Evolutionary conservation across 2,113 vertebrate genomes (phyloP).

Genomic region (Alectura lathami): DNA sequence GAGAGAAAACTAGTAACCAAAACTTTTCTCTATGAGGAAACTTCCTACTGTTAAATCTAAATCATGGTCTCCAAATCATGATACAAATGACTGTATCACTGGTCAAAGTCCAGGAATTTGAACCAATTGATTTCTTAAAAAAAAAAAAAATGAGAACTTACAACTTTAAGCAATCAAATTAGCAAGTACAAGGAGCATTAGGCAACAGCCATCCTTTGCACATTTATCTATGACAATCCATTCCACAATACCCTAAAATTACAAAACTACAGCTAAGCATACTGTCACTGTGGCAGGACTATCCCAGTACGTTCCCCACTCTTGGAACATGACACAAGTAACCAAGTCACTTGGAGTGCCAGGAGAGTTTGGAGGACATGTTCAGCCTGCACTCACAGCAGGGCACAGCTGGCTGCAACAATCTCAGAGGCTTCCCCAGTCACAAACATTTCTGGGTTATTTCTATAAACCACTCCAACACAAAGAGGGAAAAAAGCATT

Average conservation of each 20-base stretch:
- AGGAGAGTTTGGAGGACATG: background rate
- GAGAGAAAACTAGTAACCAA: background rate
- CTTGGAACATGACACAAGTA: background rate
- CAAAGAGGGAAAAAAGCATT: background rate
- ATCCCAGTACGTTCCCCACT: background rate
- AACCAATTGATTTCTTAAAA: background rate
- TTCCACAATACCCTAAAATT: background rate
- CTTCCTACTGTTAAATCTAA: background rate
- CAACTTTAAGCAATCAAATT: background rate
- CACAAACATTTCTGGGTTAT: background rate
- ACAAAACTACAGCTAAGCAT: background rate
- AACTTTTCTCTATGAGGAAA: background rate
- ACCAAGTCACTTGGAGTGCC: fast-evolving
- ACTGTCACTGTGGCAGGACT: background rate
- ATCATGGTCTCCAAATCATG: background rate
- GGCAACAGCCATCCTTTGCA: background rate
- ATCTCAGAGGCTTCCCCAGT: background rate
- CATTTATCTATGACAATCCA: background rate
- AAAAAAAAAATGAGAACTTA: background rate
- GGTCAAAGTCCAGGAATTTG: background rate
- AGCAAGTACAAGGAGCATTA: background rate
- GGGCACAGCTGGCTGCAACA: background rate
- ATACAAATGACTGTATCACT: background rate
- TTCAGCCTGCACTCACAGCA: fast-evolving
- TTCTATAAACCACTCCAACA: background rate